Conservation (phyloP, 2,113 vertebrate genomes). For the Catharus fuscescens region DNA sequence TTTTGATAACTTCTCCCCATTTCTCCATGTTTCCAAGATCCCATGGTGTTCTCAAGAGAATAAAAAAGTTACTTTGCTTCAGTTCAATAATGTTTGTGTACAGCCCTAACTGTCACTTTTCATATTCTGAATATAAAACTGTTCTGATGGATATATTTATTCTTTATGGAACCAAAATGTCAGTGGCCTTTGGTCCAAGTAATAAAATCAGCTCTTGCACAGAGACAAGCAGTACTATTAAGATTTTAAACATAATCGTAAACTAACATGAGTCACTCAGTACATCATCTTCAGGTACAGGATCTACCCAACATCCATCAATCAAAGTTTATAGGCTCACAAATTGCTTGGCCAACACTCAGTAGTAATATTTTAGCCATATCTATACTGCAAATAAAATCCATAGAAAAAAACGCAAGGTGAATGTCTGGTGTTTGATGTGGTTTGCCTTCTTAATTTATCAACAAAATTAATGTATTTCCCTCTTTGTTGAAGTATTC, state of each 20-base stretch:
- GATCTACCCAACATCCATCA: constrained; percentile 49
- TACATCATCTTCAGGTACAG: constrained; percentile 65
- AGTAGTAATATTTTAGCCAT: constrained; percentile 44
- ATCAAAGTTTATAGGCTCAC: constrained; percentile 69
- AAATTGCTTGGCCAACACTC: constrained; percentile 62
- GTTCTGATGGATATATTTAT: constrained; percentile 41
- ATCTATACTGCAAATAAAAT: constrained; percentile 52
- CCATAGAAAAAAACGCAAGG: not conserved
- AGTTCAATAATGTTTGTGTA: not conserved
- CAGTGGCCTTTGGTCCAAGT: constrained; percentile 57
- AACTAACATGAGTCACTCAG: constrained; percentile 64
- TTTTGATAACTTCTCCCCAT: not conserved
- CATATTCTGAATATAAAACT: constrained; percentile 50
- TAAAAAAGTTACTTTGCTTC: not conserved
- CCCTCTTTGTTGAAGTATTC: not conserved
- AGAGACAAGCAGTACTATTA: constrained; percentile 67
- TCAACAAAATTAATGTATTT: not conserved
- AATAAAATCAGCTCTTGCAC: constrained; percentile 69
- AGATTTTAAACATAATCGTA: constrained; percentile 68
- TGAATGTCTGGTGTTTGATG: not conserved
- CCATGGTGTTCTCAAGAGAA: not conserved
- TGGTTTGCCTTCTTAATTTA: not conserved
- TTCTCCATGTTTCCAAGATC: not conserved
- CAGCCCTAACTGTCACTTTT: constrained; percentile 19
- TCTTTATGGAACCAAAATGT: constrained; percentile 67